Conservation (phyloP, 2,113 vertebrate genomes). For the Ochotona princeps region DNA sequence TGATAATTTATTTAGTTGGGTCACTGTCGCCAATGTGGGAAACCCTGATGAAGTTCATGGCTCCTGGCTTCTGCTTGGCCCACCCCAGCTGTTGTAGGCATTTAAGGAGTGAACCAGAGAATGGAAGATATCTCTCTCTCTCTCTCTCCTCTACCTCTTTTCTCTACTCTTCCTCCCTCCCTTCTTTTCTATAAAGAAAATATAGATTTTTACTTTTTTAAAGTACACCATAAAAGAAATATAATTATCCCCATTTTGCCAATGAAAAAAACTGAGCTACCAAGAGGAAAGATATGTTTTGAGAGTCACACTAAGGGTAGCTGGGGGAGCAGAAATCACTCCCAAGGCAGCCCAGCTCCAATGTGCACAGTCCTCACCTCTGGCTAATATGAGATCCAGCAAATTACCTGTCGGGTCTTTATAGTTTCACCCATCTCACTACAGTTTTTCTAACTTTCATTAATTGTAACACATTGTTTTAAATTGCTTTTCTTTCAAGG, state of each 20-base stretch:
- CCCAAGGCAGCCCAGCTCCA: neutral
- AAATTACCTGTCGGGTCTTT: neutral
- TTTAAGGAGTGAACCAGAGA: no score
- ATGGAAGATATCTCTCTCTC: no score
- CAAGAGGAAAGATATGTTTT: neutral
- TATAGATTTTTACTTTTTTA: constrained; percentile 17
- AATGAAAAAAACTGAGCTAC: neutral
- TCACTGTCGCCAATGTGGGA: no score
- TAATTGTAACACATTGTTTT: neutral
- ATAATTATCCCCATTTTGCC: constrained; percentile 5
- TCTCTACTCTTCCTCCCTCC: no score
- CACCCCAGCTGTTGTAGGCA: no score
- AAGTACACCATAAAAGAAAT: neutral
- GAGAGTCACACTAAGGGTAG: neutral
- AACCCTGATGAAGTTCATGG: no score
- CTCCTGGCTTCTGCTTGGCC: no score
- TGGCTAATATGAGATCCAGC: neutral
- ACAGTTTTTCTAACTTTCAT: neutral
- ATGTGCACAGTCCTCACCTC: neutral
- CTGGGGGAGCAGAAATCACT: neutral
- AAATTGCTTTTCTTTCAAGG: constrained; percentile 6
- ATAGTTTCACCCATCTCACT: neutral
- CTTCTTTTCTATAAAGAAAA: no score
- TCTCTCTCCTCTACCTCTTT: no score
- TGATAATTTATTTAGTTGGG: no score